Conservation (phyloP, 1,140 invertebrate species). For the Zaprionus camerounensis region DNA sequence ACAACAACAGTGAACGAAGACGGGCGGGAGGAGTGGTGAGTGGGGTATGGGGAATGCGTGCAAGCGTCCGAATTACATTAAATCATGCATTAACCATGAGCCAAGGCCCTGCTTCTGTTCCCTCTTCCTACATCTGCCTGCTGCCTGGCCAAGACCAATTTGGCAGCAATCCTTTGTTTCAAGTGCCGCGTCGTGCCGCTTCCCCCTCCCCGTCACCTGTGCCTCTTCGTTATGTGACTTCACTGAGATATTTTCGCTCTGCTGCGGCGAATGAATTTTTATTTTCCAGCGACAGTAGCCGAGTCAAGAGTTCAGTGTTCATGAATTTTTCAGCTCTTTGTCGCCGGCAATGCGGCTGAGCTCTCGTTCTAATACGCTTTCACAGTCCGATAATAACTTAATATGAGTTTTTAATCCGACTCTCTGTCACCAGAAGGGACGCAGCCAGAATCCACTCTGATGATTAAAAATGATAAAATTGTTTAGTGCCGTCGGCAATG, state of each 20-base stretch:
- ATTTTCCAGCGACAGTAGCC: slow-evolving; percentile 49
- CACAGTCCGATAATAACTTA: slow-evolving; percentile 82
- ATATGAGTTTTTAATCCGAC: slow-evolving; percentile 83
- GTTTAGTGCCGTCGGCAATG: slow-evolving; percentile 78
- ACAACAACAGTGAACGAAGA: not conserved
- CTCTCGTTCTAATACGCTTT: slow-evolving; percentile 9
- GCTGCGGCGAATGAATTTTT: slow-evolving; percentile 70
- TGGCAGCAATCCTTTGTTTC: slow-evolving; percentile 76
- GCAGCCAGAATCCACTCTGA: slow-evolving; percentile 71
- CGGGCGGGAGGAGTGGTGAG: not conserved
- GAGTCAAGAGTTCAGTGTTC: slow-evolving; percentile 32
- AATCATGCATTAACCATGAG: slow-evolving; percentile 83
- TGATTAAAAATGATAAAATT: slow-evolving; percentile 84
- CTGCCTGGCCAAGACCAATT: slow-evolving; percentile 58
- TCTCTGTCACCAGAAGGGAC: slow-evolving; percentile 41
- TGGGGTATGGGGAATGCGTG: slow-evolving; percentile 61
- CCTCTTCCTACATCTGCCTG: not conserved
- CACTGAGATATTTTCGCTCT: slow-evolving; percentile 43
- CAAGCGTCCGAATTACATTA: slow-evolving; percentile 72
- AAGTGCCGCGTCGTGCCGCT: slow-evolving; percentile 39
- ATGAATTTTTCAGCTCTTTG: slow-evolving; percentile 54
- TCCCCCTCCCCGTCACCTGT: not conserved
- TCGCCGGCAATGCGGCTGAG: not conserved
- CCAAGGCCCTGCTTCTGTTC: slow-evolving; percentile 5
- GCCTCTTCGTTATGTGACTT: not conserved